Conservation (phyloP, 1,140 invertebrate species). For the Drosophila watanabei region DNA sequence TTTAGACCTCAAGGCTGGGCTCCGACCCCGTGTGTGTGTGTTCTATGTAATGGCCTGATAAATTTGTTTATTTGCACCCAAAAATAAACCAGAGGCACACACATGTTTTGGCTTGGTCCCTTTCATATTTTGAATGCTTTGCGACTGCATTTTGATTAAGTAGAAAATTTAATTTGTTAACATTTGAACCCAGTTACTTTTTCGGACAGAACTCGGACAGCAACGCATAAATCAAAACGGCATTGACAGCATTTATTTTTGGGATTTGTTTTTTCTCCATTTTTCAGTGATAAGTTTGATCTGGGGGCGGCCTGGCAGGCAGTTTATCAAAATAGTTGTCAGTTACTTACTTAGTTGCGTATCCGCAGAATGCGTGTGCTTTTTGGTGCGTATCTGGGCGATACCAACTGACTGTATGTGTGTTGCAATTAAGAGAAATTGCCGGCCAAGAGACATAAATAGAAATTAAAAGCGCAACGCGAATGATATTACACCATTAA, state of each 20-base stretch:
- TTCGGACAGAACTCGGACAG: slow-evolving; percentile 40
- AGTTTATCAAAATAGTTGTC: slow-evolving; percentile 76
- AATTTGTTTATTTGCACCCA: slow-evolving; percentile 77
- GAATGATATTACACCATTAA: slow-evolving; percentile 82
- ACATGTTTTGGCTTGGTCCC: slow-evolving; percentile 47
- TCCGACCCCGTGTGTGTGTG: slow-evolving; percentile 27
- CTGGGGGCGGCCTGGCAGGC: slow-evolving; percentile 67
- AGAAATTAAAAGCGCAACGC: slow-evolving; percentile 80
- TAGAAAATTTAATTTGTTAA: slow-evolving; percentile 80
- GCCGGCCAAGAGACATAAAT: slow-evolving; percentile 73
- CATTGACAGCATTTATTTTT: slow-evolving; percentile 61
- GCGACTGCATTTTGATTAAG: slow-evolving; percentile 74
- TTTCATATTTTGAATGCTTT: slow-evolving; percentile 68
- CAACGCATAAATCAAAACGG: slow-evolving; percentile 70
- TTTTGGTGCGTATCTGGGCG: slow-evolving; percentile 17
- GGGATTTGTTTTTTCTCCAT: slow-evolving; percentile 27
- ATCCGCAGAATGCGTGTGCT: slow-evolving; percentile 14
- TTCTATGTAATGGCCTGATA: slow-evolving; percentile 77
- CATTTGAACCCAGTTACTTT: slow-evolving; percentile 60
- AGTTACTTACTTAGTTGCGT: slow-evolving; percentile 53
- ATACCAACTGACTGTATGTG: neutral
- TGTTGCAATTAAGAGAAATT: slow-evolving; percentile 80
- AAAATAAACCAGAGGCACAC: slow-evolving; percentile 58
- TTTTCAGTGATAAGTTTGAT: slow-evolving; percentile 66
- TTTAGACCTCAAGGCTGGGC: slow-evolving; percentile 61